Evolutionary conservation across 1,140 invertebrate species (phyloP).

Genomic region (Probaryconus sp.): DNA sequence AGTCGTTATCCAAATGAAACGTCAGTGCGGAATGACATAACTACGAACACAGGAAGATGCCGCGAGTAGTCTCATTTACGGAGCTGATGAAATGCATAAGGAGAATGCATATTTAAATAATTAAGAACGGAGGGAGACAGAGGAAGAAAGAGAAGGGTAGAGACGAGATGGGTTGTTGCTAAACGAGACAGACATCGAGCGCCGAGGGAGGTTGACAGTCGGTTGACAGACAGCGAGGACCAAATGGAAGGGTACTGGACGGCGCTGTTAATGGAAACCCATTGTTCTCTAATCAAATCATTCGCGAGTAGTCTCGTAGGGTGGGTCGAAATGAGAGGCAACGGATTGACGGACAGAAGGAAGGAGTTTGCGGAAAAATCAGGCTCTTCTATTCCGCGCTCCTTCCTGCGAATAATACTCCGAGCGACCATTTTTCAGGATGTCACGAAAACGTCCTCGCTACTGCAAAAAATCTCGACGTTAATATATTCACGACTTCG

Average conservation of each 20-base stretch:
- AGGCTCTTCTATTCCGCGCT: constrained; percentile 39
- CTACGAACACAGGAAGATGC: constrained; percentile 2
- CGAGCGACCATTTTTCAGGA: constrained; percentile 47
- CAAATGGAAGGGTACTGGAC: constrained; percentile 57
- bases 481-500: constrained; percentile 52
- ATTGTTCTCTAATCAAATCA: constrained; percentile 78
- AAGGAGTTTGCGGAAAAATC: constrained; percentile 55
- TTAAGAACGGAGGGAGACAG: constrained; percentile 21
- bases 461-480: constrained; percentile 36
- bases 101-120: constrained; percentile 48
- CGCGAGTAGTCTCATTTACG: constrained; percentile 5
- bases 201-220: constrained; percentile 62
- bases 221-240: constrained; percentile 71
- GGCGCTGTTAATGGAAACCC: constrained; percentile 76
- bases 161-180: constrained; percentile 35
- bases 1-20: constrained; percentile 13
- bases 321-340: constrained; percentile 42
- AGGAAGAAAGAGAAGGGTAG: background rate
- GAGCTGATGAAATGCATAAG: constrained; percentile 39
- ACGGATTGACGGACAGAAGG: constrained; percentile 46
- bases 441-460: constrained; percentile 45
- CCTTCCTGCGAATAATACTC: constrained; percentile 42
- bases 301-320: constrained; percentile 69
- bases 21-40: background rate
- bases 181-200: constrained; percentile 57